Percentiles rank a stretch among this genome's conserved stretches.
Evolutionary conservation across 2,113 vertebrate species (phyloP).

Genomic region (Silurus asotus): DNA sequence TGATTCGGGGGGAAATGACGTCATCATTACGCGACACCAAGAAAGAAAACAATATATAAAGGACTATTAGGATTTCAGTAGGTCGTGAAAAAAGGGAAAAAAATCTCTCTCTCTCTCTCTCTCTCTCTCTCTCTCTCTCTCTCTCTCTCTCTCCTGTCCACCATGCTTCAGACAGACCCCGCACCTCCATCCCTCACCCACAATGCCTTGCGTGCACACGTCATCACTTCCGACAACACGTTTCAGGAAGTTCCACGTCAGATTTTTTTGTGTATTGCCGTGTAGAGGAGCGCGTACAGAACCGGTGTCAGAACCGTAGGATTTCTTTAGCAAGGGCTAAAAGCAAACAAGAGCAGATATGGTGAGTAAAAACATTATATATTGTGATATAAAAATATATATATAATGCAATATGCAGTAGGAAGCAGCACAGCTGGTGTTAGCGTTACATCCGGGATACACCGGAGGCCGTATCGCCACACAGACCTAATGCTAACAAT

Average conservation of each 20-base stretch:
- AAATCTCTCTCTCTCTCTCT: too few species aligned
- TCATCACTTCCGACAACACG: slow-evolving; percentile 63
- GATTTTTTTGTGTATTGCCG: slow-evolving; percentile 34
- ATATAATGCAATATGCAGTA: too few species aligned
- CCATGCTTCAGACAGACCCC: too few species aligned
- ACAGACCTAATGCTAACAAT: not conserved
- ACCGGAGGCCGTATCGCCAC: not conserved
- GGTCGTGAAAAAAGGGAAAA: too few species aligned
- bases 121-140: too few species aligned
- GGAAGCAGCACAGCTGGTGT: not conserved
- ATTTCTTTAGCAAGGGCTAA: slow-evolving; percentile 38
- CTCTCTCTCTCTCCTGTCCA: too few species aligned
- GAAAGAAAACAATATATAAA: too few species aligned
- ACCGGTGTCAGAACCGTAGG: slow-evolving; percentile 27
- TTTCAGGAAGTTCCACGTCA: slow-evolving; percentile 80
- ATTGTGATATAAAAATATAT: too few species aligned
- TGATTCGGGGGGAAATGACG: too few species aligned
- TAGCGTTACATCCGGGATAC: not conserved
- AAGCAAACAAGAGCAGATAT: slow-evolving; percentile 61
- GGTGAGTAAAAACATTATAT: slow-evolving; percentile 57
- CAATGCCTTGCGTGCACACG: slow-evolving; percentile 43
- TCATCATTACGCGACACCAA: too few species aligned
- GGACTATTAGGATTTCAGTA: too few species aligned
- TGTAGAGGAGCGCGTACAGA: slow-evolving; percentile 41
- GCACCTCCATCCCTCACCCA: not conserved